A percentile compares a stretch with the other conserved stretches of the same genome.
Evolutionary conservation across 2,888 invertebrate species (phyloP).

Genomic region (Dryadula phaetusa): DNA sequence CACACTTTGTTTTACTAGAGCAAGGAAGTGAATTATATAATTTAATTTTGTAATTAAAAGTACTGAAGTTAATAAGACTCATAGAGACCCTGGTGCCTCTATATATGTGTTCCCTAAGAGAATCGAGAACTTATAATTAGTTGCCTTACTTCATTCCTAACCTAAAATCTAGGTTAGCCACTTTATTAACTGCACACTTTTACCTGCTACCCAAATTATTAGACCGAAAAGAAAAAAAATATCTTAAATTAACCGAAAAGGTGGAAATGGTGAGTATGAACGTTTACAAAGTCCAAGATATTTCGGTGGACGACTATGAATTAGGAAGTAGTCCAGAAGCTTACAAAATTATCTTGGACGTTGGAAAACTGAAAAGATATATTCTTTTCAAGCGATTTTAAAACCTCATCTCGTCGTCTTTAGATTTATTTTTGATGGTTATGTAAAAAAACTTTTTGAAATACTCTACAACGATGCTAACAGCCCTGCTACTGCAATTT

Average conservation of each 20-base stretch:
- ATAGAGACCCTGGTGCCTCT: too few species aligned
- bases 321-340: constrained; percentile 7
- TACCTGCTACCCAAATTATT: neutral
- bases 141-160: too few species aligned
- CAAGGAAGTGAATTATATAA: too few species aligned
- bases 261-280: neutral
- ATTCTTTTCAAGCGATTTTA: neutral
- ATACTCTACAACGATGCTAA: constrained; percentile 6
- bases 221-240: too few species aligned
- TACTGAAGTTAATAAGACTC: too few species aligned
- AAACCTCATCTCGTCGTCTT: neutral
- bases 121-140: too few species aligned
- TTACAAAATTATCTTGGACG: constrained; percentile 11
- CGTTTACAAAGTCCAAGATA: neutral
- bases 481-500: constrained; percentile 17
- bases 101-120: too few species aligned
- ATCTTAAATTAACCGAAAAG: neutral
- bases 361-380: neutral
- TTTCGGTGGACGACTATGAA: constrained; percentile 1
- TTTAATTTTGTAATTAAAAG: too few species aligned
- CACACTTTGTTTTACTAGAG: too few species aligned
- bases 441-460: neutral
- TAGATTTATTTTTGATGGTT: neutral
- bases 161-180: too few species aligned
- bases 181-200: too few species aligned